Base-by-base conservation (phyloP, 2,113 vertebrate genomes). In the Lagopus muta region DNA sequence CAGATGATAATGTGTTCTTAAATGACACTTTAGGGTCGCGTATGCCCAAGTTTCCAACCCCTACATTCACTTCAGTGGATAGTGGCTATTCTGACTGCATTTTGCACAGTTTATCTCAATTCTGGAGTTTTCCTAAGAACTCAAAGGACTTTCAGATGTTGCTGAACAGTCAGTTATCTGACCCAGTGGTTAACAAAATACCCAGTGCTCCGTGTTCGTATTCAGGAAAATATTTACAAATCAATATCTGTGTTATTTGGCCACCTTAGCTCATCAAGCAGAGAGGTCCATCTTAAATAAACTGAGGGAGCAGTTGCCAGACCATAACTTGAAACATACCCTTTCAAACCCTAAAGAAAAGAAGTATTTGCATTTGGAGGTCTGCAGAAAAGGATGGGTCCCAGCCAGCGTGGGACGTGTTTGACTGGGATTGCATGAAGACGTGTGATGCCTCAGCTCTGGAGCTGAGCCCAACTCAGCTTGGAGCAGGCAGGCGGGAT, bases 171-270 rank as follows among this genome's bases (percentile, higher is more conserved):
- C 81, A 60, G 8, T 89, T 74, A 40, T 71, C 64, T 88, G 87
- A 82, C 45, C 55, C 69, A 57, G 50, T 64, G 82, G 67, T 80
- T 91, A 93, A 67, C 67, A 83, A 92, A 92, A 88, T 62, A 84
- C 57, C 19, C 1, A 2, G 61, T 91, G 88, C 55, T 88, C 76
- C 11, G 0, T 76, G 86, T 72, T 75, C 81, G 83, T 70, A 71
- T 78, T 80, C 67, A 38, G 88, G 28, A 86, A 88, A 77, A 81
- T 72, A 88, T 92, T 93, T 90, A 79, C 80, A 86, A 85, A 79
- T 48, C 75, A 50, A 1, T 90, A 74, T 54, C 76, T 85, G 81
- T 73, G 77, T 48, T 72, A 52, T 74, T 94, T 95, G 87, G 69
- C 85, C 79, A 81, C 75, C 60, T 57, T 67, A 6, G 2, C 72